A percentile compares a stretch with the other conserved stretches of the same genome.
These are phyloP conservation scores for Psococerastis gibbosa DNA, from an alignment of 2,888 invertebrate genomes.

Conservation along the genomic window DNA sequence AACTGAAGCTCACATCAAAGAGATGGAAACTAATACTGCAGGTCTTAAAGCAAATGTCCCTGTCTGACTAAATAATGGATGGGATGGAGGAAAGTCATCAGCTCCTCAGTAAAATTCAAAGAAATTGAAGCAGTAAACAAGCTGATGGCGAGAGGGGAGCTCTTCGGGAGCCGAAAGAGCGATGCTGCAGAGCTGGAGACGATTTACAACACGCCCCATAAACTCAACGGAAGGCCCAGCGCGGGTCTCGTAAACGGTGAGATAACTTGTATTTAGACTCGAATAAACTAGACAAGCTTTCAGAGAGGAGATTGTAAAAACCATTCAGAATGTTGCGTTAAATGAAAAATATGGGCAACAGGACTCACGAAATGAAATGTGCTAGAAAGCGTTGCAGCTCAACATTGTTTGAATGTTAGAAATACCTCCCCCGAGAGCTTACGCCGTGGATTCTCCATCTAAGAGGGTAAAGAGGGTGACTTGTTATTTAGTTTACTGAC, in stretches of 20 bases:
- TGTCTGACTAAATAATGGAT: no score
- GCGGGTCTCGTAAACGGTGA: constrained; percentile 5
- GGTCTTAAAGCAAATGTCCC: no score
- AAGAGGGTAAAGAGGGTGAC: not conserved
- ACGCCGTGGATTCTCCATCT: no score
- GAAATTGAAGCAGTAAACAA: constrained; percentile 1
- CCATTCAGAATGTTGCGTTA: constrained; percentile 2
- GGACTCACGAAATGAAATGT: no score
- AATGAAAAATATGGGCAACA: constrained; percentile 6
- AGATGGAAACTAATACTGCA: no score
- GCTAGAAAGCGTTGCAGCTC: no score
- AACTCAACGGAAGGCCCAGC: not conserved
- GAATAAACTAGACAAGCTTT: constrained; percentile 6
- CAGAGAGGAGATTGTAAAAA: constrained; percentile 6
- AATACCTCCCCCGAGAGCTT: not conserved
- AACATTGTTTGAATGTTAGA: no score
- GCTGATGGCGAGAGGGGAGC: not conserved
- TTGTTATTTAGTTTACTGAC: not conserved
- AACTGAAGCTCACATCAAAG: no score
- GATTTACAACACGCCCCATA: constrained; percentile 1
- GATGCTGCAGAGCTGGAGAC: not conserved
- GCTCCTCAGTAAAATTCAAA: no score
- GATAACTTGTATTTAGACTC: constrained; percentile 4
- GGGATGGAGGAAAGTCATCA: no score
- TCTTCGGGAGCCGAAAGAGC: not conserved